These are phyloP conservation scores for Pagetopsis macropterus DNA, from an alignment of 2,797 vertebrate species.

Conservation along the genomic window DNA sequence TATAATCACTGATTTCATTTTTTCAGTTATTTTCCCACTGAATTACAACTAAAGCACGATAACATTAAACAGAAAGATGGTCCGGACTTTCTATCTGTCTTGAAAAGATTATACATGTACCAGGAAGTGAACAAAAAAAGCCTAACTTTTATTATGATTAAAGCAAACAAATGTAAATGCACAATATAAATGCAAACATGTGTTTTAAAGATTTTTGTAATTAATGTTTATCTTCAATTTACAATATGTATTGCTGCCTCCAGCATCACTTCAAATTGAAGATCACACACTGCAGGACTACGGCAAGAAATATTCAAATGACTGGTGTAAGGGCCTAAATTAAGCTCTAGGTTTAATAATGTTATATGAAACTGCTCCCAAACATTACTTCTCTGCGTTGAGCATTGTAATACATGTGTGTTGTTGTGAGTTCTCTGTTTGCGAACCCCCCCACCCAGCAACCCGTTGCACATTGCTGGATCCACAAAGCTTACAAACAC, in stretches of 20 bases:
- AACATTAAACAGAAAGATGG: neutral
- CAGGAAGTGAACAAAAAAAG: neutral
- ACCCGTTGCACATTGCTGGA: constrained; percentile 34
- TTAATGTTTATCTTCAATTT: neutral
- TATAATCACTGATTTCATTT: neutral
- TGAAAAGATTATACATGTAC: neutral
- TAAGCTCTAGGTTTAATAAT: constrained; percentile 1
- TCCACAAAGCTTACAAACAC: constrained; percentile 61
- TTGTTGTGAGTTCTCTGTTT: constrained; percentile 42
- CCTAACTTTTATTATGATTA: neutral
- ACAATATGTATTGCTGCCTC: neutral
- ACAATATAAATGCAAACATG: neutral
- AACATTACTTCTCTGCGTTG: constrained; percentile 30
- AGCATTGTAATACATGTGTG: constrained; percentile 24
- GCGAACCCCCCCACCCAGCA: constrained; percentile 4
- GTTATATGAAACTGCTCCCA: constrained; percentile 4
- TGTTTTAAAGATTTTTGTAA: neutral
- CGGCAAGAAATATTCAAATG: neutral
- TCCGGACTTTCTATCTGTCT: rapidly evolving
- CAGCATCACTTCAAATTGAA: neutral
- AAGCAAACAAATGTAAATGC: neutral
- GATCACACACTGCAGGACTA: neutral
- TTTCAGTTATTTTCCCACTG: neutral
- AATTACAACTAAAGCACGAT: constrained; percentile 17
- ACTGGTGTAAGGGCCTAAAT: neutral